phyloP scores from a whole-genome alignment of 2,113 vertebrate species.

The Macrotus californicus region DNA sequence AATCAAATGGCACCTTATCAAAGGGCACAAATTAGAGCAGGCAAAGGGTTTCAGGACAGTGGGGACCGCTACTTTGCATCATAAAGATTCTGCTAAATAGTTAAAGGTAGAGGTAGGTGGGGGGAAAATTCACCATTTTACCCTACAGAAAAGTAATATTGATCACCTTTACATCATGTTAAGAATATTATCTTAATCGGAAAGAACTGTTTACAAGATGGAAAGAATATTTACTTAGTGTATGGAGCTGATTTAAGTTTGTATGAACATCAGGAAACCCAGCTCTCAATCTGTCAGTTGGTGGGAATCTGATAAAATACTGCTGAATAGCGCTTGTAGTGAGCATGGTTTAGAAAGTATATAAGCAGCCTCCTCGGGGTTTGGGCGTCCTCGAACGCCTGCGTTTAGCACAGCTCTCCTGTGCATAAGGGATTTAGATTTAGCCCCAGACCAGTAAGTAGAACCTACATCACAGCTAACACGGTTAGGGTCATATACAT shows the following conservation, averaged over 20 bases:
- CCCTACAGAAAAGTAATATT: neutral
- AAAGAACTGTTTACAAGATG: neutral
- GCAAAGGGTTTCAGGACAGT: conserved; percentile 36
- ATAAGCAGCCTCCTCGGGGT: neutral
- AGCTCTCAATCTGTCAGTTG: neutral
- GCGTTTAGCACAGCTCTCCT: neutral
- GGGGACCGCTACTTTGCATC: neutral
- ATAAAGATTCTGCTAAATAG: neutral
- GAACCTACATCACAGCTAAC: neutral
- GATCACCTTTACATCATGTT: neutral
- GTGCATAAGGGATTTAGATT: neutral
- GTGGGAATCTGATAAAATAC: neutral
- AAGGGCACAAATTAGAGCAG: neutral
- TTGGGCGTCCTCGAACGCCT: neutral
- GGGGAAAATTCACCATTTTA: neutral
- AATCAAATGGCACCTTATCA: neutral
- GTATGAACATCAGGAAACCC: neutral
- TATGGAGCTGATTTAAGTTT: neutral
- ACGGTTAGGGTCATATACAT: neutral
- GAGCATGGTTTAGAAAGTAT: neutral
- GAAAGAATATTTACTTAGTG: neutral
- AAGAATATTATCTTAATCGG: neutral
- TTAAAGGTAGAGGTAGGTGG: neutral
- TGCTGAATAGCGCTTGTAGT: neutral
- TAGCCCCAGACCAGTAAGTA: neutral